phyloP scores from a whole-genome alignment of 1,140 invertebrate genomes.

The Sycophila sp. region DNA sequence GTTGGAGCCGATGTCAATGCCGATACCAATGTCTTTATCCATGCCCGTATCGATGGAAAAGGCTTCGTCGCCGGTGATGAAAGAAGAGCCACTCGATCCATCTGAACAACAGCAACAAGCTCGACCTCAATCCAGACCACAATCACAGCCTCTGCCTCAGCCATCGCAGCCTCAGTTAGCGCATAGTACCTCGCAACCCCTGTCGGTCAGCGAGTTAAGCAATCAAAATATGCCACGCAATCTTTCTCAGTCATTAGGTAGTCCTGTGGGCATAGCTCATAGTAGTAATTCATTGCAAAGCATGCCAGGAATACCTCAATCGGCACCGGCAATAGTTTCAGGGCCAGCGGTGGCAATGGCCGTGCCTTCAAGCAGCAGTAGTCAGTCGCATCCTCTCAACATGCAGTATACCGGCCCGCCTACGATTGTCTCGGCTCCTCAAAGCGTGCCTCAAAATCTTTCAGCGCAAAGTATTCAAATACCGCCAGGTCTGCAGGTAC shows the following conservation, averaged over 20 bases:
- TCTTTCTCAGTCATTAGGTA: slow-evolving; percentile 55
- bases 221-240: slow-evolving; percentile 51
- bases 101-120: neutral
- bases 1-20: slow-evolving; percentile 17
- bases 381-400: slow-evolving; percentile 56
- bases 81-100: slow-evolving; percentile 11
- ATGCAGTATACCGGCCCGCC: slow-evolving; percentile 55
- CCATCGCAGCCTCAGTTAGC: slow-evolving; percentile 43
- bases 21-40: slow-evolving; percentile 14
- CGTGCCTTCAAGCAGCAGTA: slow-evolving; percentile 48
- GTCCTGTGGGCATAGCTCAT: slow-evolving; percentile 35
- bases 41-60: slow-evolving; percentile 15
- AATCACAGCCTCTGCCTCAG: slow-evolving; percentile 19
- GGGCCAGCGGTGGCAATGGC: slow-evolving; percentile 41
- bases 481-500: slow-evolving; percentile 34
- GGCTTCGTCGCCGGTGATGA: neutral
- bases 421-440: slow-evolving; percentile 51
- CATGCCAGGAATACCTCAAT: slow-evolving; percentile 46
- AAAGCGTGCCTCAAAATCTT: slow-evolving; percentile 60
- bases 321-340: slow-evolving; percentile 42
- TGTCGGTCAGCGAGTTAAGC: slow-evolving; percentile 50
- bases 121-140: slow-evolving; percentile 33
- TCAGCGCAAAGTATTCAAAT: slow-evolving; percentile 54
- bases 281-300: slow-evolving; percentile 41
- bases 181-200: slow-evolving; percentile 48